Evolutionary conservation across 2,113 vertebrate species (phyloP), one percentile per base, ranked within the genome.

Genomic region (Psammodynastes pulverulentus): DNA sequence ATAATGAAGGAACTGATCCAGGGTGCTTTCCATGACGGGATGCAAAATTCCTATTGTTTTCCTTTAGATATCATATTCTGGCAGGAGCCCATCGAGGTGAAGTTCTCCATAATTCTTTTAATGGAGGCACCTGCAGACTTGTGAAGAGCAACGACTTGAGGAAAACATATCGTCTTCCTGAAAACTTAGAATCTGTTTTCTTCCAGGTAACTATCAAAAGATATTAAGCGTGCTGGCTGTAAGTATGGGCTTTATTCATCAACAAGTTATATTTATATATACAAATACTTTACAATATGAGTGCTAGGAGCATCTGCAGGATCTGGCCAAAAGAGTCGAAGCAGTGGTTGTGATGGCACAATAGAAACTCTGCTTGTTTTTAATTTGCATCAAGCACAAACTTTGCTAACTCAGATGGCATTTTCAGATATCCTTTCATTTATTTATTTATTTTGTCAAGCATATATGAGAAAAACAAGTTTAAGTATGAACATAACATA

Each of bases 41-140:
- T 95, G 94, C 34, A 79, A 92, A 95, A 92, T 86, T 91, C 91
- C 93, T 79, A 93, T 29, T 95, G 92, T 95, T 91, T 93, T 92
- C 46, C 43, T 91, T 26, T 94, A 99, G 99, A 93, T 99, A 98
- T 96, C 98, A 99, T 92, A 95, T 96, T 94, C 91, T 99, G 23
- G 96, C 98, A 5, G 97, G 98, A 94, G 97, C 98, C 67, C 97
- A 94, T 19, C 96, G 98, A 95, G 98, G 97, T 13, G 97, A 98
- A 7, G 97, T 99, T 15, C 97, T 99, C 91, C 98, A 97, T 92
- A 99, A 98, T 94, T 97, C 97, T 26, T 98, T 99, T 93, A 97
- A 98, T 93, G 99, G 98, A 94, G 98, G 97, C 94, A 92, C 89
- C 26, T 99, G 98, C 93, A 95, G 1, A 89, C 96, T 97, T 49